Conservation (phyloP, 2,113 vertebrate genomes). For the Peromyscus californicus region DNA sequence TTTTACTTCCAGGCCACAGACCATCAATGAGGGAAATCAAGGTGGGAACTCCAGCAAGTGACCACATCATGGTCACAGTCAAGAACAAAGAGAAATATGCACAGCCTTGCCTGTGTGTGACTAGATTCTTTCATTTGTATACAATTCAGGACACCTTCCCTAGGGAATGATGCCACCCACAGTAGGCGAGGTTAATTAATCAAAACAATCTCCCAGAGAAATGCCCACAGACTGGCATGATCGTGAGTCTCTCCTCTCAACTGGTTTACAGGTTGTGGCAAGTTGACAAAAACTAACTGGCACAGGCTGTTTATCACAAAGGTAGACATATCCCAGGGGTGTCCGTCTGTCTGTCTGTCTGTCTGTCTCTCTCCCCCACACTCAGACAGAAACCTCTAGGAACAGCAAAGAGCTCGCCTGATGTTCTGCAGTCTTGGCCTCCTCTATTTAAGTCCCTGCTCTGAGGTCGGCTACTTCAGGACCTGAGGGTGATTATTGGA, state of each 20-base stretch:
- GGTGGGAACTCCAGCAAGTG: not conserved
- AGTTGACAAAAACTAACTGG: not conserved
- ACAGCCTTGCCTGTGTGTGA: not conserved
- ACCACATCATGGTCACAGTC: not conserved
- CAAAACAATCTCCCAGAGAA: not conserved
- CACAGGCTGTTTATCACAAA: not conserved
- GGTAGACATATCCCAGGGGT: rapidly evolving
- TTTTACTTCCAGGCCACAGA: not conserved
- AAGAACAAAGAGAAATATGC: not conserved
- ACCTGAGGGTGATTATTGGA: rapidly evolving
- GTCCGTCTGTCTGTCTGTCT: not conserved
- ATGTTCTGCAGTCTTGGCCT: rapidly evolving
- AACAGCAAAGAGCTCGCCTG: rapidly evolving
- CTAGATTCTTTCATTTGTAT: not conserved
- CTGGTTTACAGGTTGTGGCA: not conserved
- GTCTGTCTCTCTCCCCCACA: not conserved
- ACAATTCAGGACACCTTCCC: not conserved
- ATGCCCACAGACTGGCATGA: not conserved
- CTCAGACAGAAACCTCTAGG: not conserved
- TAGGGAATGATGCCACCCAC: not conserved
- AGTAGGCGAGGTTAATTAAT: not conserved
- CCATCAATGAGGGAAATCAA: not conserved
- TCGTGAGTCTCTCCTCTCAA: not conserved
- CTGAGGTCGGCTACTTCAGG: rapidly evolving
- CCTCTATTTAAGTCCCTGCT: rapidly evolving